A percentile compares a stretch with the other conserved stretches of the same genome.
Evolutionary conservation across 2,113 vertebrate species (phyloP).

Genomic region (Cyprinodon brontotheroides): DNA sequence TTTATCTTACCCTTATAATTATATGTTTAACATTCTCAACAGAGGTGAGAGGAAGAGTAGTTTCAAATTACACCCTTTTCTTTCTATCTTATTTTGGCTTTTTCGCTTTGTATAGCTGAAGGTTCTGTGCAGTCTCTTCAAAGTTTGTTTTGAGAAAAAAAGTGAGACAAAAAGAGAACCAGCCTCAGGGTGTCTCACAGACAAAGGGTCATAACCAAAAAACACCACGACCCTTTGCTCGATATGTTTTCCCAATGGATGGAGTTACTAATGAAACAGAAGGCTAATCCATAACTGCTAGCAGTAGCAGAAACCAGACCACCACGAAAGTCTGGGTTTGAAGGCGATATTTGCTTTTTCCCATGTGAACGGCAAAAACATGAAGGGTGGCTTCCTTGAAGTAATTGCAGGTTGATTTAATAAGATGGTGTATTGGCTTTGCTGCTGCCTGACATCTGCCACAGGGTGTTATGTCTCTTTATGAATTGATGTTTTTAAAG

Average conservation of each 20-base stretch:
- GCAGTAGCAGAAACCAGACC: constrained; percentile 48
- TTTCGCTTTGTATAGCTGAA: not conserved
- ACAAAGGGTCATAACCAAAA: constrained; percentile 58
- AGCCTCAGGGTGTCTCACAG: constrained; percentile 43
- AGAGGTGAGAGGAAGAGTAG: too few relatives aligned
- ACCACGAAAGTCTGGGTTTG: constrained; percentile 66
- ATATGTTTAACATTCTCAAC: not conserved
- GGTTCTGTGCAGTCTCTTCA: constrained; percentile 3
- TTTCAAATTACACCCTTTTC: not conserved
- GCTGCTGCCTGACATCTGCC: constrained; percentile 13
- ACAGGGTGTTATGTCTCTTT: constrained; percentile 13
- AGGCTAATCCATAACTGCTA: constrained; percentile 56
- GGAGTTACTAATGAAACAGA: constrained; percentile 63
- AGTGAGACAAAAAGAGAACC: constrained; percentile 29
- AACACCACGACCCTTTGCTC: constrained; percentile 66
- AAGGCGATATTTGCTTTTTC: constrained; percentile 15
- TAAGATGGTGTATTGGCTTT: constrained; percentile 8
- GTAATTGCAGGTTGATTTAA: constrained; percentile 30
- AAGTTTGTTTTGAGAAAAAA: constrained; percentile 60
- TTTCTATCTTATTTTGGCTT: not conserved
- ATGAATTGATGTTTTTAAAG: not conserved
- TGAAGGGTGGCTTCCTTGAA: constrained; percentile 1
- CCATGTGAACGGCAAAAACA: constrained; percentile 8
- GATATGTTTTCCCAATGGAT: constrained; percentile 73
- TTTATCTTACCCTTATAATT: constrained; percentile 14